Evolutionary conservation across 2,113 vertebrate species (phyloP).

Genomic region (Myiagra hebetior): DNA sequence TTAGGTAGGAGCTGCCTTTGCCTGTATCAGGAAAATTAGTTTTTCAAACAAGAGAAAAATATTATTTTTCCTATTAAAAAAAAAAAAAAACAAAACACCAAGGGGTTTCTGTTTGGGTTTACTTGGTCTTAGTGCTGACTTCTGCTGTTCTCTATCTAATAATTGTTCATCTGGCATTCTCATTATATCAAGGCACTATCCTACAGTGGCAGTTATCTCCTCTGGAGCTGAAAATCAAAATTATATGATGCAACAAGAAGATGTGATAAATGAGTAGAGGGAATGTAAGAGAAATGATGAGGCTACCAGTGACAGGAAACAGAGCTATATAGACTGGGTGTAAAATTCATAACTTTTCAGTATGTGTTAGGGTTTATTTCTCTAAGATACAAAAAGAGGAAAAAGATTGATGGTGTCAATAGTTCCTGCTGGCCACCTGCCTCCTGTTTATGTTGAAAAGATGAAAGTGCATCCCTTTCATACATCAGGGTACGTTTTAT

Average conservation of each 20-base stretch:
- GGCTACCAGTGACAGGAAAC: neutral
- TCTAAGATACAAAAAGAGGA: neutral
- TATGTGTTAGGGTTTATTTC: neutral
- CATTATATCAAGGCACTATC: neutral
- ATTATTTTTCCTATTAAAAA: neutral
- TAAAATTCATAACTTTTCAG: neutral
- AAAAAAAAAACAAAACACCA: neutral
- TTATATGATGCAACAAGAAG: neutral
- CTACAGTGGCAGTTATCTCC: neutral
- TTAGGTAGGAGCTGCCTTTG: neutral
- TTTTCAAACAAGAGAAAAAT: neutral
- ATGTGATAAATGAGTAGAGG: neutral
- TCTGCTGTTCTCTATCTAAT: neutral
- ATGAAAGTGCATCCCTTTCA: neutral
- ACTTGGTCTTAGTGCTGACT: neutral
- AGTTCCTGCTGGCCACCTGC: neutral
- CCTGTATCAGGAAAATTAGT: neutral
- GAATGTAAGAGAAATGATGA: neutral
- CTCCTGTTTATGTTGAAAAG: neutral
- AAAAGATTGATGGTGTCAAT: neutral
- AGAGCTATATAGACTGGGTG: neutral
- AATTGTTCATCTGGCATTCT: neutral
- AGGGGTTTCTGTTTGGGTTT: neutral
- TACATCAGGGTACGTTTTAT: neutral
- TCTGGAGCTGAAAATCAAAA: conserved; percentile 12